Conservation (phyloP, 2,797 vertebrate genomes). For the Neosalanx taihuensis region DNA sequence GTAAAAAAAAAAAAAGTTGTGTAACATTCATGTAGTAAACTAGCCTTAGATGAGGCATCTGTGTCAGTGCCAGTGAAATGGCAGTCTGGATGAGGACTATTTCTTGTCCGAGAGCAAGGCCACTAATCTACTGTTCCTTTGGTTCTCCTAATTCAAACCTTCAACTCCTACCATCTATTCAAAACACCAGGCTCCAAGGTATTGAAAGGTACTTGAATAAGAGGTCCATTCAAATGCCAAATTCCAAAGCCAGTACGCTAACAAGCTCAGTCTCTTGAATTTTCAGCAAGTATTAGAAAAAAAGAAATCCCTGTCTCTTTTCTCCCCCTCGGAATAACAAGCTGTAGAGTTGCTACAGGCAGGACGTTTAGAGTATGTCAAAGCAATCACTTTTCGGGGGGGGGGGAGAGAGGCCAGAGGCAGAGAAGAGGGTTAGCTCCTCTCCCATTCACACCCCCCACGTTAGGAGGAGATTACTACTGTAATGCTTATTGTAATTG, state of each 20-base stretch:
- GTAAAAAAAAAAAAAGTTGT: too few species aligned
- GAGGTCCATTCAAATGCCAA: background rate
- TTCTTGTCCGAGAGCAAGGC: background rate
- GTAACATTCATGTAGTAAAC: too few species aligned
- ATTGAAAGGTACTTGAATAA: too few species aligned
- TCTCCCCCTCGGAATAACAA: constrained; percentile 11
- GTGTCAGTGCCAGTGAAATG: background rate
- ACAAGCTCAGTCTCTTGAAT: background rate
- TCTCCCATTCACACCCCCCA: constrained; percentile 58
- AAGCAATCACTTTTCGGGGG: constrained; percentile 41
- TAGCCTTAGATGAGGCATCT: too few species aligned
- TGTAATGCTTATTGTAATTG: constrained; percentile 70
- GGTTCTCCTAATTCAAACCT: background rate
- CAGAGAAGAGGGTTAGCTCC: constrained; percentile 39
- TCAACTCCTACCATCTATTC: background rate
- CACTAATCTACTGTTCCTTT: constrained; percentile 3
- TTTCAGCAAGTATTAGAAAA: background rate
- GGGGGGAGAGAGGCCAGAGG: constrained; percentile 43
- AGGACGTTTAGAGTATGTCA: constrained; percentile 33
- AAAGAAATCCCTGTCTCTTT: constrained; percentile 5
- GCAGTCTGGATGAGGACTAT: background rate
- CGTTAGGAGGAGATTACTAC: constrained; percentile 59
- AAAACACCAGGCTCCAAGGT: background rate
- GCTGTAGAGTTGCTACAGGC: constrained; percentile 10
- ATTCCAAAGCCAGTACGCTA: background rate